Base-by-base conservation (phyloP, 1,140 invertebrate genomes). In the Ephestia elutella region DNA sequence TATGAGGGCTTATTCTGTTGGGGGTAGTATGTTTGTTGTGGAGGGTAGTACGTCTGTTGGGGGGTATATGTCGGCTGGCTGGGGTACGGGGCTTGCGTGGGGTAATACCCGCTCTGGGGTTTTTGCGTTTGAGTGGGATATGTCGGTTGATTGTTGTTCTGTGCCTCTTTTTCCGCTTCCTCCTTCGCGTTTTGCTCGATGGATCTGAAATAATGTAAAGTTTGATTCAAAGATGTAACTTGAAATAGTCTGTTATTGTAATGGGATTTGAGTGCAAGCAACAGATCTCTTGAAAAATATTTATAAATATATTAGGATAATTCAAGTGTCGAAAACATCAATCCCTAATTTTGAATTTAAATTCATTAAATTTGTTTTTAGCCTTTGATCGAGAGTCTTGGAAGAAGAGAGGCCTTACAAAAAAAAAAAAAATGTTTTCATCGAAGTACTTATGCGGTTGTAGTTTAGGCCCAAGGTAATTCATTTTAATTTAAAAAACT, bases 171-270 rank as follows among this genome's bases (percentile, higher is more conserved):
- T 1, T 73, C 77, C 11, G 82, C 82, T 72, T 88, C 83, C 30
- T 84, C 85, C 54, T 78, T 80, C 1, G 78, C 82, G 30, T 78
- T 80, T 67, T 89, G 78, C 19, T 86, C 84, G 19, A 85, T 63
- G 18, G 86, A 75, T 25, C 88, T 89, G 65, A 50, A 72, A 74
- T 17, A 44, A n/a, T 44, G n/a, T 15, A 44, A 44, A 10, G 2
- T 15, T 15, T 44, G 13, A 44, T 15, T 17, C 0, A 15, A 44
- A 4, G 5, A 15, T 44, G n/a, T 15, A 32, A 32, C 30, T 0
- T 50, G 32, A 2, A 48, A 38, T n/a, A n/a, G n/a, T n/a, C 48
- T 50, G 8, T 28, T 28, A 28, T 28, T 28, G 25, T 8, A 28
- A 28, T n/a, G n/a, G n/a, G n/a, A n/a, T n/a, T n/a, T 7, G 21